A percentile compares a stretch with the other conserved stretches of the same genome.
These are phyloP conservation scores for Caenorhabditis zanzibari DNA, from an alignment of 2,888 invertebrate genomes.

Conservation along the genomic window DNA sequence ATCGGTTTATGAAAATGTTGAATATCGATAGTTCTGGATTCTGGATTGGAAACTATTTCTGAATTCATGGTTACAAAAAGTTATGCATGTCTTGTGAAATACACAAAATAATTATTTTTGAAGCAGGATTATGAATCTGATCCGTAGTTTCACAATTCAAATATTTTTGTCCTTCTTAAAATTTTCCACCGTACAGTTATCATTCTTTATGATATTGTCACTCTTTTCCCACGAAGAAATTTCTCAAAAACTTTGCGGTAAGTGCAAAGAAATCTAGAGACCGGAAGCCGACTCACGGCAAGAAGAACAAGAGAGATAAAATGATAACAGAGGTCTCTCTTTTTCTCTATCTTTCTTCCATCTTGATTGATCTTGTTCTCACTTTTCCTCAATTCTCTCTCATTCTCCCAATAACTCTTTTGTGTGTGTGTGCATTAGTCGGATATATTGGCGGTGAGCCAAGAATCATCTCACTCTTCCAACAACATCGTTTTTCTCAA, in stretches of 20 bases:
- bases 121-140: too few relatives aligned
- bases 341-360: conserved; percentile 6
- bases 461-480: conserved; percentile 19
- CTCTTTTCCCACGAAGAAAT: neutral
- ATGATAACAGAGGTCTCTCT: conserved; percentile 30
- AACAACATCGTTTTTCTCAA: conserved; percentile 10
- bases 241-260: conserved; percentile 18
- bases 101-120: too few relatives aligned
- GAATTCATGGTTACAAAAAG: too few relatives aligned
- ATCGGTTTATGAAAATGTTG: too few relatives aligned
- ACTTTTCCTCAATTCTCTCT: conserved; percentile 20
- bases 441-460: conserved; percentile 46
- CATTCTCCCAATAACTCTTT: conserved; percentile 7
- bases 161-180: too few relatives aligned
- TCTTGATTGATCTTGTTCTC: conserved; percentile 49
- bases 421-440: conserved; percentile 37
- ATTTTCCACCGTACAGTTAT: too few relatives aligned
- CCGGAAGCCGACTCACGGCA: conserved; percentile 22
- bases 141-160: too few relatives aligned
- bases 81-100: too few relatives aligned
- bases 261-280: conserved; percentile 23
- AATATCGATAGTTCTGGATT: too few relatives aligned
- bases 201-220: too few relatives aligned
- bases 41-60: too few relatives aligned
- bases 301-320: conserved; percentile 34